Percentiles rank a stretch among this genome's conserved stretches.
Evolutionary conservation across 2,888 invertebrate species (phyloP).

Genomic region (Cosmia pyralina): DNA sequence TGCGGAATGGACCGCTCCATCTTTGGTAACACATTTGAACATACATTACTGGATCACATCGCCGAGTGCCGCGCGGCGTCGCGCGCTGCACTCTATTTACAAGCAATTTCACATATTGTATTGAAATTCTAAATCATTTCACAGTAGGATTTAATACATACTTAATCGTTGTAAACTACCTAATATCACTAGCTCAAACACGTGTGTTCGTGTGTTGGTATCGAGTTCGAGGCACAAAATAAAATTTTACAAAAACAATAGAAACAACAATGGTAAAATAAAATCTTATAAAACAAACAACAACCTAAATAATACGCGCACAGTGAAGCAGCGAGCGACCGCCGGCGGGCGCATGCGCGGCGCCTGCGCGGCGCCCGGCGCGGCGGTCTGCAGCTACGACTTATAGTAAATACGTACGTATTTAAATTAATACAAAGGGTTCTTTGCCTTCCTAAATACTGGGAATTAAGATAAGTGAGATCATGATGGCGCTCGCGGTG

Average conservation of each 20-base stretch:
- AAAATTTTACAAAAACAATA: constrained; percentile 83
- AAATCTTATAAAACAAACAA: constrained; percentile 84
- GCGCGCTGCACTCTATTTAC: constrained; percentile 31
- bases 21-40: constrained; percentile 88
- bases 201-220: constrained; percentile 68
- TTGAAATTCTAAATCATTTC: constrained; percentile 35
- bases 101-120: constrained; percentile 39
- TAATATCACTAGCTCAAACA: constrained; percentile 86
- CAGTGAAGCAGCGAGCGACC: constrained; percentile 33
- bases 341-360: too few species aligned
- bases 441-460: constrained; percentile 68
- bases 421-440: constrained; percentile 61
- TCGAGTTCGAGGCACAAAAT: constrained; percentile 85
- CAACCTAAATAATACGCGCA: constrained; percentile 73
- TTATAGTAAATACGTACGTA: constrained; percentile 43
- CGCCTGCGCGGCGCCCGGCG: too few species aligned
- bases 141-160: constrained; percentile 72
- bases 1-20: constrained; percentile 81
- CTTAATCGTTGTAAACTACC: constrained; percentile 79
- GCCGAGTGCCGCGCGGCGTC: constrained; percentile 48
- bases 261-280: constrained; percentile 86
- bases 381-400: constrained; percentile 36
- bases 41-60: constrained; percentile 71
- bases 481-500: constrained; percentile 67
- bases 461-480: constrained; percentile 78